Conservation (phyloP, 2,113 vertebrate species). For the Hassar affinis region DNA sequence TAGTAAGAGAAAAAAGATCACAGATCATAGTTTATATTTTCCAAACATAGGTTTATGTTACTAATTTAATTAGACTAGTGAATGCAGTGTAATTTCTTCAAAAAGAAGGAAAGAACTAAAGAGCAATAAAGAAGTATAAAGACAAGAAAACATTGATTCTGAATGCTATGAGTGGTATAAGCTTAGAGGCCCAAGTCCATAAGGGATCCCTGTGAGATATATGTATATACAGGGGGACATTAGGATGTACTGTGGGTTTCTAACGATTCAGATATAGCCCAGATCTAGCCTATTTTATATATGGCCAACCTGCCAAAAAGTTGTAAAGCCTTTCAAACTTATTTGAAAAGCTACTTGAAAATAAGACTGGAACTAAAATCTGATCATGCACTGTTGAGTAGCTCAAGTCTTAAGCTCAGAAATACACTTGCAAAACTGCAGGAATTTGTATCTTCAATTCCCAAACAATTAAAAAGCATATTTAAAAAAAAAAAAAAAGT, state of each 20-base stretch:
- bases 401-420: too few relatives aligned
- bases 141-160: not conserved
- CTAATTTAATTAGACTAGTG: not conserved
- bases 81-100: not conserved
- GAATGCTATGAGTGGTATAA: not conserved
- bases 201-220: not conserved
- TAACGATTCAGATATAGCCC: not conserved
- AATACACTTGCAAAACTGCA: too few relatives aligned
- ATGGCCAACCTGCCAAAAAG: not conserved
- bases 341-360: not conserved
- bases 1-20: not conserved
- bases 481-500: too few relatives aligned
- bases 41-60: not conserved
- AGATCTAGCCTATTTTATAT: not conserved
- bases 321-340: not conserved
- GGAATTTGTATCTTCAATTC: too few relatives aligned
- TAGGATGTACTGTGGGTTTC: not conserved
- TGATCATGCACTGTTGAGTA: too few relatives aligned
- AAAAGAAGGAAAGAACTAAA: not conserved
- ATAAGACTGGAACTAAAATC: not conserved
- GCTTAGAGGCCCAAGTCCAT: not conserved
- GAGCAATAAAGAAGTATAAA: not conserved
- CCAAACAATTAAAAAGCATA: too few relatives aligned
- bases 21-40: not conserved
- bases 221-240: not conserved